These are phyloP conservation scores for Tachystola acroxantha DNA, from an alignment of 2,888 invertebrate genomes.

Conservation along the genomic window DNA sequence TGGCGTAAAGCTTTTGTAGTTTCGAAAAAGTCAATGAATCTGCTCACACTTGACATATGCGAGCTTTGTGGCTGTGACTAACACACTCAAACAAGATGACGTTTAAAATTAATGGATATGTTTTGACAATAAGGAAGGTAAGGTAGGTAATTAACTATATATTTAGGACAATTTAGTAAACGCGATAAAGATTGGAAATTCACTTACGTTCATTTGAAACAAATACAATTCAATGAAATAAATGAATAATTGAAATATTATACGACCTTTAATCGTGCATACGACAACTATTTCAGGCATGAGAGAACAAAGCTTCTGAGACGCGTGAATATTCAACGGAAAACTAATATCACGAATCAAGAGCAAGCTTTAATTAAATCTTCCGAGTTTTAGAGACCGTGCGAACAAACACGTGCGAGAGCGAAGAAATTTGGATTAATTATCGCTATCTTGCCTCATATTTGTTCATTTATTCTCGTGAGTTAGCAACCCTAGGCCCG, in stretches of 20 bases:
- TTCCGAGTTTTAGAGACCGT: slow-evolving; percentile 44
- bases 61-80: slow-evolving; percentile 3
- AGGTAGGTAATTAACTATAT: too few species aligned
- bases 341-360: slow-evolving; percentile 42
- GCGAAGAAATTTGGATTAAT: slow-evolving; percentile 61
- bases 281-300: slow-evolving; percentile 4
- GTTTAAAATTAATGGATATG: too few species aligned
- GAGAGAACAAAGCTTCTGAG: slow-evolving; percentile 6
- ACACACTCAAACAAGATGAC: not conserved
- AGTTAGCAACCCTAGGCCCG: slow-evolving; percentile 15
- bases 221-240: too few species aligned
- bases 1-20: slow-evolving; percentile 62
- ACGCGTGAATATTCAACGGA: slow-evolving; percentile 32
- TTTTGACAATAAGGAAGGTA: too few species aligned
- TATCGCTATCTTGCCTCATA: slow-evolving; percentile 47
- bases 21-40: slow-evolving; percentile 56
- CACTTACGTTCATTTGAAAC: too few species aligned
- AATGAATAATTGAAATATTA: too few species aligned
- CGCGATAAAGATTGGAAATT: too few species aligned
- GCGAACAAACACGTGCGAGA: slow-evolving; percentile 46
- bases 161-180: too few species aligned
- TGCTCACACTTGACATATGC: slow-evolving; percentile 42
- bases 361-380: slow-evolving; percentile 53
- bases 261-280: not conserved
- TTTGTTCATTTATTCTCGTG: slow-evolving; percentile 44